Evolutionary conservation across 2,797 vertebrate species (phyloP).

Genomic region (Nasua narica): DNA sequence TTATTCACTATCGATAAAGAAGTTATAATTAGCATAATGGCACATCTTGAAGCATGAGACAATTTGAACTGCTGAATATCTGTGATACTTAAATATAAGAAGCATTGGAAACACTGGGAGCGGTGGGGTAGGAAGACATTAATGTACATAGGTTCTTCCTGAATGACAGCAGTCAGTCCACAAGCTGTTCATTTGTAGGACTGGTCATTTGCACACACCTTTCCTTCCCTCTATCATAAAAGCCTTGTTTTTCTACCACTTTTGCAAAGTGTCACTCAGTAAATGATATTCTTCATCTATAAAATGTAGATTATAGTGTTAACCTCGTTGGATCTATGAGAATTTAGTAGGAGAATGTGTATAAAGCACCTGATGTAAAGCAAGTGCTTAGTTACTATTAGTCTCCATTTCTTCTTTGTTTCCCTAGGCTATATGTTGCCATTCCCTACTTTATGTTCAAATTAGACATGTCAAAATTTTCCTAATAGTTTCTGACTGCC

Average conservation of each 20-base stretch:
- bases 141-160: background rate
- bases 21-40: slow-evolving; percentile 41
- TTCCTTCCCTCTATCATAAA: background rate
- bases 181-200: background rate
- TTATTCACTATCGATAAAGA: slow-evolving; percentile 19
- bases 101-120: background rate
- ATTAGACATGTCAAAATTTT: background rate
- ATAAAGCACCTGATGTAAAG: background rate
- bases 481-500: background rate
- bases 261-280: background rate
- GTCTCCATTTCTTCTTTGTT: background rate
- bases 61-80: background rate
- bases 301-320: background rate
- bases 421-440: background rate
- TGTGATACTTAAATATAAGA: background rate
- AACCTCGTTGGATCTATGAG: background rate
- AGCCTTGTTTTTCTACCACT: background rate
- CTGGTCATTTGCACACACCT: background rate
- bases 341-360: background rate
- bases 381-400: background rate
- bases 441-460: background rate
- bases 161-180: background rate
- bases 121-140: background rate
- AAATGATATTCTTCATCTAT: background rate
- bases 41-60: slow-evolving; percentile 17